A percentile compares a stretch with the other conserved stretches of the same genome.
phyloP scores from a whole-genome alignment of 2,113 vertebrate genomes.

The Ploceus nigricollis region DNA sequence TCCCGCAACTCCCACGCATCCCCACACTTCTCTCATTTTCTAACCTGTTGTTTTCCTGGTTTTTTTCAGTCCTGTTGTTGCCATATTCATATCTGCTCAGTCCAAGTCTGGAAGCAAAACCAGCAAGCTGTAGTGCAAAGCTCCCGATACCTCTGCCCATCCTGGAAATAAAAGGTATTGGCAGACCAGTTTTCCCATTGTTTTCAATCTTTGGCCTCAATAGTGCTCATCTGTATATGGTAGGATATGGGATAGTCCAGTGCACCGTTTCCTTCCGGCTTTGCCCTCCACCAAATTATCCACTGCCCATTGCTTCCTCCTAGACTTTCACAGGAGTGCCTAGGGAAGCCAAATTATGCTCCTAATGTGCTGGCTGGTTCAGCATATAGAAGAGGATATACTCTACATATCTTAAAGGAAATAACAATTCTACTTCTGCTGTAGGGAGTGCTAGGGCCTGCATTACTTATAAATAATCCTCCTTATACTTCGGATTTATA shows the following conservation, averaged over 20 bases:
- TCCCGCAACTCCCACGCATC: fast-evolving
- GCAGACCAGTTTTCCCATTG: neutral
- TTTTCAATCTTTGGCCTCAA: neutral
- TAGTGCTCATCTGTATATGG: neutral
- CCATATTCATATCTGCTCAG: neutral
- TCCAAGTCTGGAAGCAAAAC: neutral
- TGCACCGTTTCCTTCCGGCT: fast-evolving
- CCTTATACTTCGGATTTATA: neutral
- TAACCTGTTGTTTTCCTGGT: fast-evolving
- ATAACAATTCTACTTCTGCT: neutral
- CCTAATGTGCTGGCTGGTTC: neutral
- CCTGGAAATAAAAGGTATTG: neutral
- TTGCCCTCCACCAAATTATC: neutral
- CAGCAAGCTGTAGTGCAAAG: neutral
- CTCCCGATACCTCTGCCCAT: neutral
- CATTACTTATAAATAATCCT: too few relatives aligned
- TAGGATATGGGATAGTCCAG: neutral
- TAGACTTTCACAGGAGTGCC: neutral
- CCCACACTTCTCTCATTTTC: neutral
- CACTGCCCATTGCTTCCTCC: neutral
- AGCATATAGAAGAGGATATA: neutral
- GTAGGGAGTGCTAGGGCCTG: neutral
- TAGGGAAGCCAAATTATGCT: neutral
- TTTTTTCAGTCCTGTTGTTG: neutral
- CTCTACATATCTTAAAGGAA: neutral